Evolutionary conservation across 1,140 invertebrate species (phyloP).

Genomic region (Pomacea maculata): DNA sequence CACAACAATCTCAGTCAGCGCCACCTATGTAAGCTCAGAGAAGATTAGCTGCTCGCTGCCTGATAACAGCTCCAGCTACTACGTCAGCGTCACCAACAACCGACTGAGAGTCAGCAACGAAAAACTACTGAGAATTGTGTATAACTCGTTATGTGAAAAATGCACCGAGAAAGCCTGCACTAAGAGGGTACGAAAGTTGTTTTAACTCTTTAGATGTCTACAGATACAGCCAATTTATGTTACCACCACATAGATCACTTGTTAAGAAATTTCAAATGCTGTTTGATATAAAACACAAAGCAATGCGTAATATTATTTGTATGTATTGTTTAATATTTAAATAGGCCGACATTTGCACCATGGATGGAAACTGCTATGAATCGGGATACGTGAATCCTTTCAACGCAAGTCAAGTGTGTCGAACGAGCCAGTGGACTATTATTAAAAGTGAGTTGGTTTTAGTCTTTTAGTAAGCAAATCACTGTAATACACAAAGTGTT

Average conservation of each 20-base stretch:
- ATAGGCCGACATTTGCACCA: conserved; percentile 44
- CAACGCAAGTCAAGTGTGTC: conserved; percentile 36
- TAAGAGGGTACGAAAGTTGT: conserved; percentile 26
- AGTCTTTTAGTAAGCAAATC: no score
- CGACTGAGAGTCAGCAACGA: conserved; percentile 20
- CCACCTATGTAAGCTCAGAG: conserved; percentile 34
- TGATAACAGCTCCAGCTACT: conserved; percentile 16
- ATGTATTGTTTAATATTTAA: conserved; percentile 11
- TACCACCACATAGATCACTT: no score
- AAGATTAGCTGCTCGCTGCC: conserved; percentile 30
- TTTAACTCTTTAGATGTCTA: no score
- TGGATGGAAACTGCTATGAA: conserved; percentile 42
- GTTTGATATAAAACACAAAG: not conserved
- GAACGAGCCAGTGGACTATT: conserved; percentile 29
- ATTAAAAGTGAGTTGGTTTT: conserved; percentile 32
- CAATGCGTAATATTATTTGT: not conserved
- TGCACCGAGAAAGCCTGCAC: conserved; percentile 34
- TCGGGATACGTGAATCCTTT: conserved; percentile 31
- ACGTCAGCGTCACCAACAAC: conserved; percentile 37
- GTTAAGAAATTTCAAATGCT: no score
- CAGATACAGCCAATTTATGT: no score
- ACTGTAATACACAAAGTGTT: not conserved
- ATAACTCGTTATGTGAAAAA: conserved; percentile 38
- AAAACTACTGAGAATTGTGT: conserved; percentile 29
- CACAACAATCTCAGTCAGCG: conserved; percentile 24